Conservation (phyloP, 2,888 invertebrate genomes). For the Heliconius erato region DNA sequence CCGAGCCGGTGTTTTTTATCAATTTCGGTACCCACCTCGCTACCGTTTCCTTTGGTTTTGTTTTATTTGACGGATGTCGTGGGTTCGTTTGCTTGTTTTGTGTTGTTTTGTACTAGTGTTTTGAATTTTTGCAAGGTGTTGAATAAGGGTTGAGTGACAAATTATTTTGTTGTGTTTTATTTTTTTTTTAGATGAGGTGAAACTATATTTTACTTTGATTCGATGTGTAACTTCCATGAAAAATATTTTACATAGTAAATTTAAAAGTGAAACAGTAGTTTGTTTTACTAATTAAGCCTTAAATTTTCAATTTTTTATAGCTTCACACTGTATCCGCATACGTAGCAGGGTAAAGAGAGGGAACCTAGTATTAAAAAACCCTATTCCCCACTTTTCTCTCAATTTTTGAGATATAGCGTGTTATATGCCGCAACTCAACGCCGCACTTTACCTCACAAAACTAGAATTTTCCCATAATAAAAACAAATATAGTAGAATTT, state of each 20-base stretch:
- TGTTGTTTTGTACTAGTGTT: neutral
- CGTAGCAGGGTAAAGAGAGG: neutral
- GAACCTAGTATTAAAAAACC: neutral
- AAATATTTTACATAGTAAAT: no score
- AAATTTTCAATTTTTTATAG: no score
- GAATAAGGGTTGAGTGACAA: neutral
- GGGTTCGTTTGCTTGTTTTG: neutral
- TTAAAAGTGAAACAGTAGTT: no score
- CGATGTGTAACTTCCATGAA: no score
- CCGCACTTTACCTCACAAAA: neutral
- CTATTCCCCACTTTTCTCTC: neutral
- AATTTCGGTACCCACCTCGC: slow-evolving; percentile 56
- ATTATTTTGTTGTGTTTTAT: neutral
- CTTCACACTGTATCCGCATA: neutral
- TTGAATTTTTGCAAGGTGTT: neutral
- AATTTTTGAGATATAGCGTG: neutral
- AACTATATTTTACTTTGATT: no score
- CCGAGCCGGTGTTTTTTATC: slow-evolving; percentile 53
- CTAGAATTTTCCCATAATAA: no score
- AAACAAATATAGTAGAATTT: neutral
- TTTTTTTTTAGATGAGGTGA: no score
- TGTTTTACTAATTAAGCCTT: no score
- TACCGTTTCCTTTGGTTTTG: slow-evolving; percentile 59
- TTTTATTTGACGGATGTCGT: slow-evolving; percentile 22
- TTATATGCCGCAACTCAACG: neutral